A percentile compares a stretch with the other conserved stretches of the same genome.
phyloP scores from a whole-genome alignment of 2,113 vertebrate genomes.

The Psittacula cyanocephala region DNA sequence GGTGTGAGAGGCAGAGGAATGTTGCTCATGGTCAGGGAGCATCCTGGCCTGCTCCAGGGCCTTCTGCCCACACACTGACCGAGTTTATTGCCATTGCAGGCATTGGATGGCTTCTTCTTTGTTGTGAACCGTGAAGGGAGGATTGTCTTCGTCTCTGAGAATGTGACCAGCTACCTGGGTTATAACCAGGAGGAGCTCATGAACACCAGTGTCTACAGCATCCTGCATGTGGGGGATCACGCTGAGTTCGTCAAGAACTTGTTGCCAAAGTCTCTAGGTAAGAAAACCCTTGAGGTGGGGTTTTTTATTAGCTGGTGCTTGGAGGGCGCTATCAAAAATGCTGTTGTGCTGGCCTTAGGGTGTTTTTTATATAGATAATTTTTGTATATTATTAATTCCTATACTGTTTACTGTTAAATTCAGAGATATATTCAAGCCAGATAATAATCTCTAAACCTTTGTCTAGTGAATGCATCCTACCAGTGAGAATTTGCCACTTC shows the following conservation, averaged over 20 bases:
- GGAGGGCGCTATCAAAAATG: rapidly evolving
- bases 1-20: neutral
- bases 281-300: neutral
- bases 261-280: conserved; percentile 92
- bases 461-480: neutral
- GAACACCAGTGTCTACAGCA: conserved; percentile 95
- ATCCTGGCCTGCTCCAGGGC: neutral
- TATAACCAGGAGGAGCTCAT: conserved; percentile 95
- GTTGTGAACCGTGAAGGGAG: conserved; percentile 94
- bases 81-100: conserved; percentile 68
- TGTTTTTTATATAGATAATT: neutral
- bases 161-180: conserved; percentile 90
- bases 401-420: neutral
- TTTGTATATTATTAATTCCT: neutral
- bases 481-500: neutral
- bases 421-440: neutral
- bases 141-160: conserved; percentile 93
- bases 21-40: neutral
- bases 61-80: neutral
- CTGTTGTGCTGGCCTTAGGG: no score
- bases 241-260: conserved; percentile 93
- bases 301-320: neutral
- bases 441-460: neutral
- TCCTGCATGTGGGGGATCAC: conserved; percentile 94
- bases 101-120: conserved; percentile 94